Base-by-base conservation (phyloP, 1,140 invertebrate species). In the Bombus pyrosoma region DNA sequence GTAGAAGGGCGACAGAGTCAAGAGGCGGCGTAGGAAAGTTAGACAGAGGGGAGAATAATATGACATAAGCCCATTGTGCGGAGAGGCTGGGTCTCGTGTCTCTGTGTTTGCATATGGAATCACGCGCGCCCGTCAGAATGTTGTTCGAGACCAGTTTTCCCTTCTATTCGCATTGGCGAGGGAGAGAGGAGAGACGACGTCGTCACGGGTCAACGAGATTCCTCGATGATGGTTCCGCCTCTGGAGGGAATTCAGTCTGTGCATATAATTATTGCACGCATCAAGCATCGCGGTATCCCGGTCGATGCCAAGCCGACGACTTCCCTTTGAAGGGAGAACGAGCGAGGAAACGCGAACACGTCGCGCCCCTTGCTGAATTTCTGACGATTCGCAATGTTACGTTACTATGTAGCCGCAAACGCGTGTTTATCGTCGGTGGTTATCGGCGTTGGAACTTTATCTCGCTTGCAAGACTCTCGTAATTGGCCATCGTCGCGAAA, bases 1-100 rank as follows among this genome's bases (percentile, higher is more conserved):
- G 18, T 22, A 53, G 18, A 53, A 53, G 47, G 47, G 6, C 22
- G 47, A 53, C 47, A 53, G 47, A 53, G 47, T 53, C 18, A 22
- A 53, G 47, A 53, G 47, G 47, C 2, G 28, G 6, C 28, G 59
- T 12, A 2, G 22, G 34, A 75, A 66, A 32, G 22, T 12, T 37
- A 34, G 72, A 34, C 4, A n/a, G 18, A 66, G 59, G 43, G 15
- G 57, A 74, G 74, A 39, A 41, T 86, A 88, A 86, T 90, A 90
- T 90, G 88, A 90, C 88, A 89, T 87, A 87, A 89, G 83, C 86
- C 73, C 32, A 90, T 90, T 90, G 89, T 88, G 66, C 71, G 59
- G 25, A 73, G 68, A 80, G 74, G 71, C 66, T 81, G 68, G 86
- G 43, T 34, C 75, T 82, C 83, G 86, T 85, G 47, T 53, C 47